These are phyloP conservation scores for Trimorus sp. DNA, from an alignment of 2,888 invertebrate species.

Conservation along the genomic window DNA sequence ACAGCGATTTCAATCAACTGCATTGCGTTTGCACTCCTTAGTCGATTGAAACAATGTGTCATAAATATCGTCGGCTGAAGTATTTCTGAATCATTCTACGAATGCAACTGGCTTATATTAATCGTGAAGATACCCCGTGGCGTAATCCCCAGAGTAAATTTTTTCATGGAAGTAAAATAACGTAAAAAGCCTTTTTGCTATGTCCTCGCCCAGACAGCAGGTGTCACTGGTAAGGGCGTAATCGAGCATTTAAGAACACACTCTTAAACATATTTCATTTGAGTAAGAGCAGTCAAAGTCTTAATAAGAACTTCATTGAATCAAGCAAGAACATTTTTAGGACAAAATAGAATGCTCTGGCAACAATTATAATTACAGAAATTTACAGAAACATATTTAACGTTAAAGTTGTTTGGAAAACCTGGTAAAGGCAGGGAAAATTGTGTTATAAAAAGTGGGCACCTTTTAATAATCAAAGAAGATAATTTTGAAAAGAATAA, in stretches of 20 bases:
- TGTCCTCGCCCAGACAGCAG: neutral
- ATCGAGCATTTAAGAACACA: neutral
- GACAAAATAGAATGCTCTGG: too few species aligned
- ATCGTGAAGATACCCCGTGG: conserved; percentile 48
- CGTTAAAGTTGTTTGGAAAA: too few species aligned
- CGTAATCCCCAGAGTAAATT: conserved; percentile 8
- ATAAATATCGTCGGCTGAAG: conserved; percentile 31
- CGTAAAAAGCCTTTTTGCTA: conserved; percentile 41
- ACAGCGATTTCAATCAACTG: neutral
- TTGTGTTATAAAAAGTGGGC: too few species aligned
- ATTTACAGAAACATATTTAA: too few species aligned
- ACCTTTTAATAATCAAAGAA: too few species aligned
- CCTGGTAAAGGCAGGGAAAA: too few species aligned
- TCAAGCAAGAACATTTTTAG: too few species aligned
- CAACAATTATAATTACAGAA: too few species aligned
- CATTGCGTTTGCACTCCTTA: conserved; percentile 15
- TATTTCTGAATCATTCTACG: conserved; percentile 50
- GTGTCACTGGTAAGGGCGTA: conserved; percentile 5
- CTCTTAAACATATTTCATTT: too few species aligned
- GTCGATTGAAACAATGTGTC: conserved; percentile 26
- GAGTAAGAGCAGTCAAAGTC: too few species aligned
- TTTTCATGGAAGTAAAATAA: conserved; percentile 46
- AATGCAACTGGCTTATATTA: conserved; percentile 42
- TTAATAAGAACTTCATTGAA: too few species aligned
- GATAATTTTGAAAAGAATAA: too few species aligned